Percentiles rank a stretch among this genome's conserved stretches.
Evolutionary conservation across 1,140 invertebrate species (phyloP).

Genomic region (Mactra quadrangularis): DNA sequence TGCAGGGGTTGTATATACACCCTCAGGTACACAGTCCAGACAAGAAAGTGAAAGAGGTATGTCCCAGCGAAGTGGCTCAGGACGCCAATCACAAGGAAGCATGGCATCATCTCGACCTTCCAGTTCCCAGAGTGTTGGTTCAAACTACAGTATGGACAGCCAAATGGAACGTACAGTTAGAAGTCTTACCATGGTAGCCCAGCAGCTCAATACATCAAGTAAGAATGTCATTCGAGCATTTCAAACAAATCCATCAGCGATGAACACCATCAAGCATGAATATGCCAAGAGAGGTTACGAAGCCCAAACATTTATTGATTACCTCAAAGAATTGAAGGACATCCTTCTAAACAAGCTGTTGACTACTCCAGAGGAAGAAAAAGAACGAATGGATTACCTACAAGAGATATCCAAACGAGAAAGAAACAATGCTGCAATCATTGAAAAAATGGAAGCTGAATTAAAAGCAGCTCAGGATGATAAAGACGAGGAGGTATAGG

Average conservation of each 20-base stretch:
- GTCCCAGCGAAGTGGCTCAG: conserved; percentile 15
- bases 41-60: conserved; percentile 30
- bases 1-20: conserved; percentile 32
- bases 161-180: conserved; percentile 74
- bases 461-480: conserved; percentile 79
- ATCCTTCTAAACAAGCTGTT: conserved; percentile 80
- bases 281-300: conserved; percentile 42
- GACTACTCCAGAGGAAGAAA: conserved; percentile 82
- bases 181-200: conserved; percentile 75
- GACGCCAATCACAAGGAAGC: conserved; percentile 6
- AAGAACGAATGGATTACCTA: conserved; percentile 80
- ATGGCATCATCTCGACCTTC: conserved; percentile 40
- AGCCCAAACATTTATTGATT: conserved; percentile 64
- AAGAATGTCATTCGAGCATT: conserved; percentile 81
- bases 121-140: conserved; percentile 61
- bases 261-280: conserved; percentile 70
- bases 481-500: conserved; percentile 81
- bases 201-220: conserved; percentile 78
- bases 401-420: conserved; percentile 78
- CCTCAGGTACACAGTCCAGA: conserved; percentile 33
- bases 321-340: conserved; percentile 78
- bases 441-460: conserved; percentile 80
- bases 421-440: conserved; percentile 78
- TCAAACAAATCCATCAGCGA: conserved; percentile 74
- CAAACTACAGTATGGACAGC: conserved; percentile 69